These are phyloP conservation scores for Neolamprologus devosi DNA, from an alignment of 2,113 vertebrate species.

Conservation along the genomic window DNA sequence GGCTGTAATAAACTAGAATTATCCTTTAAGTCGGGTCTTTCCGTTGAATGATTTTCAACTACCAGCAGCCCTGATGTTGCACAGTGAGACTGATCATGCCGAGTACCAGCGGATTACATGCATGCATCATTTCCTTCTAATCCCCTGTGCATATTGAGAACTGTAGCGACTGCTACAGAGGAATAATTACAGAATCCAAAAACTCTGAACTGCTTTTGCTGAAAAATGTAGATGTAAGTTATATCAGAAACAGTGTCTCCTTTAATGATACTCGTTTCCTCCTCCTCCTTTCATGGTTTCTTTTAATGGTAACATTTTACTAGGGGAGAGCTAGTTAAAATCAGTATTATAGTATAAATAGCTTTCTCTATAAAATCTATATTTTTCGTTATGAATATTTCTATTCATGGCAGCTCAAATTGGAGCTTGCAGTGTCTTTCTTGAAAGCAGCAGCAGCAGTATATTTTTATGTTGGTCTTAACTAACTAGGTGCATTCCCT, in stretches of 20 bases:
- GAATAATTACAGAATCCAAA: background rate
- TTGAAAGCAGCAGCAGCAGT: conserved; percentile 27
- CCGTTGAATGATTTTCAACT: background rate
- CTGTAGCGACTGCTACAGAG: background rate
- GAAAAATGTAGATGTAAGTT: background rate
- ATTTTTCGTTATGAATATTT: conserved; percentile 20
- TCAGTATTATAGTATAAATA: background rate
- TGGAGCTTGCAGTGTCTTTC: conserved; percentile 22
- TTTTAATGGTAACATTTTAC: background rate
- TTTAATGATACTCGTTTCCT: background rate
- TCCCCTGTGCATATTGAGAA: background rate
- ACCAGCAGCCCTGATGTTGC: background rate
- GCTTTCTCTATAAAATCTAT: background rate
- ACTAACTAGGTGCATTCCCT: conserved; percentile 54
- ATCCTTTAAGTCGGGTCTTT: background rate
- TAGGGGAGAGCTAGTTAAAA: background rate
- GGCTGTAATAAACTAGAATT: background rate
- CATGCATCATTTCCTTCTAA: background rate
- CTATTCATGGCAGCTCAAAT: conserved; percentile 50
- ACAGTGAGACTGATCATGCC: background rate
- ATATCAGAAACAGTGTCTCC: background rate
- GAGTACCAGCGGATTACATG: background rate
- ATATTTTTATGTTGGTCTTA: conserved; percentile 41
- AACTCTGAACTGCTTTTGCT: background rate
- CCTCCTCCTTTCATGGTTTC: background rate